These are phyloP conservation scores for Epizoanthus stellaris DNA, from an alignment of 92 coral and sea anemone species.

Conservation along the genomic window DNA sequence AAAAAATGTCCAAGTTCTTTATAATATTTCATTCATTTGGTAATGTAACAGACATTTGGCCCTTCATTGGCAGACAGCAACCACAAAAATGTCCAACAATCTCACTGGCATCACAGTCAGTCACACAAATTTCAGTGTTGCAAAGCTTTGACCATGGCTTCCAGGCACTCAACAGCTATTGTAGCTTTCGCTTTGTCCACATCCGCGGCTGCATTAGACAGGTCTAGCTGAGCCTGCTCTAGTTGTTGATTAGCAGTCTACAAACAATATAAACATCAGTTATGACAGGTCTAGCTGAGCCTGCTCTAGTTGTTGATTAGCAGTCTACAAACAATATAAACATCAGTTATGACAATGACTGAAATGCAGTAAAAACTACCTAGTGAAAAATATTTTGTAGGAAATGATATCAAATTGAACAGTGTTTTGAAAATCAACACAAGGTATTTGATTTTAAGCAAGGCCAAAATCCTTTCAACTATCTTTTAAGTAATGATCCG, in stretches of 20 bases:
- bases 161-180: slow-evolving; percentile 92
- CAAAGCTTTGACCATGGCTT: slow-evolving; percentile 85
- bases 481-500: too few species aligned
- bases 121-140: slow-evolving; percentile 27
- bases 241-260: slow-evolving; percentile 90
- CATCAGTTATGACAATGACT: not conserved
- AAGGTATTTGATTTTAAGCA: too few species aligned
- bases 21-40: not conserved
- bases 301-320: slow-evolving; percentile 84
- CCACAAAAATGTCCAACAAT: not conserved
- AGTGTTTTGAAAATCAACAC: too few species aligned
- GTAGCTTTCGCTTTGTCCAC: slow-evolving; percentile 90
- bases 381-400: too few species aligned
- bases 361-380: too few species aligned
- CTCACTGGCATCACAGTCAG: not conserved
- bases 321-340: slow-evolving; percentile 65
- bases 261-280: slow-evolving; percentile 5
- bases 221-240: slow-evolving; percentile 59
- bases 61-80: not conserved
- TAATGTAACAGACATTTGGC: not conserved
- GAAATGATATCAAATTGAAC: too few species aligned
- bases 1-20: not conserved
- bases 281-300: slow-evolving; percentile 77
- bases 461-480: too few species aligned
- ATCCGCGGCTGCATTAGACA: slow-evolving; percentile 87